These are phyloP conservation scores for Busseola fusca DNA, from an alignment of 2,888 invertebrate genomes.

Conservation along the genomic window DNA sequence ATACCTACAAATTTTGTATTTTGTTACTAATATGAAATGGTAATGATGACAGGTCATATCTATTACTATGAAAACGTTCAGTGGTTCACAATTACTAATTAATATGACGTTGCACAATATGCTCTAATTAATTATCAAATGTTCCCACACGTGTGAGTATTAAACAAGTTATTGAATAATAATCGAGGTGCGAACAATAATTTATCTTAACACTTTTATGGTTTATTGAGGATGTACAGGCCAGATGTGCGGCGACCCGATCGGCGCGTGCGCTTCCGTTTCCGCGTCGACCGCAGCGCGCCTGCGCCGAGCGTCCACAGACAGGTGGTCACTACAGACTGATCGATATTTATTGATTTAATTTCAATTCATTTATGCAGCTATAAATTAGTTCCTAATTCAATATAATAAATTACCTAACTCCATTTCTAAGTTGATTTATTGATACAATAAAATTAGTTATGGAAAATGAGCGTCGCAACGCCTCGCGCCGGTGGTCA, in stretches of 20 bases:
- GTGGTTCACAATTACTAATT: constrained; percentile 65
- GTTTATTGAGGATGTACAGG: constrained; percentile 82
- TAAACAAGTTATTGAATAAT: constrained; percentile 35
- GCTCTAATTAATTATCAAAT: constrained; percentile 43
- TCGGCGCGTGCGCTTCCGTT: constrained; percentile 82
- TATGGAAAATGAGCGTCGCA: constrained; percentile 39
- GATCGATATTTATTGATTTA: constrained; percentile 62
- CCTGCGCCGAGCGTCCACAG: constrained; percentile 33
- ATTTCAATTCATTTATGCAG: constrained; percentile 46
- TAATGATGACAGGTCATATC: constrained; percentile 54
- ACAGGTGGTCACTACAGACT: constrained; percentile 70
- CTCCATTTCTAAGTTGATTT: constrained; percentile 50
- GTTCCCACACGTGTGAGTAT: constrained; percentile 2
- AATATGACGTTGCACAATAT: constrained; percentile 46
- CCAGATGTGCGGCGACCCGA: constrained; percentile 76
- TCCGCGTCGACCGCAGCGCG: constrained; percentile 65
- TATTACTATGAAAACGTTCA: constrained; percentile 41
- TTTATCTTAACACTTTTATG: constrained; percentile 79
- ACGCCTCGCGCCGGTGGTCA: constrained; percentile 20
- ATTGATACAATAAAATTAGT: constrained; percentile 52
- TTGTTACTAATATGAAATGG: constrained; percentile 34
- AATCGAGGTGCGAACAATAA: constrained; percentile 57
- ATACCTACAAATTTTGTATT: constrained; percentile 4
- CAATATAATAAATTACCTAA: constrained; percentile 40
- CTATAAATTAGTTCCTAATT: constrained; percentile 45